phyloP scores from a whole-genome alignment of 2,113 vertebrate genomes.

The Cairina moschata region DNA sequence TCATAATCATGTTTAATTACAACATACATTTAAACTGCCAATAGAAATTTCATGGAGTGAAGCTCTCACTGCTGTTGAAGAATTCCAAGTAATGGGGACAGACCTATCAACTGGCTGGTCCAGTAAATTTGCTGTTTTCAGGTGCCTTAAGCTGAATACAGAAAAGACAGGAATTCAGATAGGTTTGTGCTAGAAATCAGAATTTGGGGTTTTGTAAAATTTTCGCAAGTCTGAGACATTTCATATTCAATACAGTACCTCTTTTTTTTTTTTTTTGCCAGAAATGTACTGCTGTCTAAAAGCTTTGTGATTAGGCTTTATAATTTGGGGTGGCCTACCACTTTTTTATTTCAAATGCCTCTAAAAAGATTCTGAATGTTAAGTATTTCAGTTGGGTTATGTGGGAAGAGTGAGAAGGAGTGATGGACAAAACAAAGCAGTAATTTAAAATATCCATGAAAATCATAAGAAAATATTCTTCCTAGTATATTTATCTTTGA shows the following conservation, averaged over 20 bases:
- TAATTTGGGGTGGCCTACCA: neutral
- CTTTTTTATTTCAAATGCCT: neutral
- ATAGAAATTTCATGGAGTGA: slow-evolving; percentile 54
- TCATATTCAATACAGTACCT: neutral
- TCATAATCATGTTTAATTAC: slow-evolving; percentile 70
- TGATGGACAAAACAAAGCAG: neutral
- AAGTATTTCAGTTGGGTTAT: neutral
- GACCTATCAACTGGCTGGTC: neutral
- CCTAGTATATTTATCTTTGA: neutral
- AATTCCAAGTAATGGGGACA: neutral
- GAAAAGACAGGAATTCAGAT: neutral
- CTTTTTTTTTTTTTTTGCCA: neutral
- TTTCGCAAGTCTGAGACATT: neutral
- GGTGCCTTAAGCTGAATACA: neutral
- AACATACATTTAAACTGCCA: slow-evolving; percentile 66
- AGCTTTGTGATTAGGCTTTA: neutral
- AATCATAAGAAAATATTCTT: neutral
- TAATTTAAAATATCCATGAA: neutral
- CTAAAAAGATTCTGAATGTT: neutral
- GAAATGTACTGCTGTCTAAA: neutral
- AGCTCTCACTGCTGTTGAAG: neutral
- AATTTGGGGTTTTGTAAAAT: neutral
- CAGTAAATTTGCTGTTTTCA: neutral
- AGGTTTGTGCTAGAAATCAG: neutral
- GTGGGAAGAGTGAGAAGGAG: neutral